phyloP scores from a whole-genome alignment of 2,797 vertebrate genomes.

The Tauraco hartlaubi region DNA sequence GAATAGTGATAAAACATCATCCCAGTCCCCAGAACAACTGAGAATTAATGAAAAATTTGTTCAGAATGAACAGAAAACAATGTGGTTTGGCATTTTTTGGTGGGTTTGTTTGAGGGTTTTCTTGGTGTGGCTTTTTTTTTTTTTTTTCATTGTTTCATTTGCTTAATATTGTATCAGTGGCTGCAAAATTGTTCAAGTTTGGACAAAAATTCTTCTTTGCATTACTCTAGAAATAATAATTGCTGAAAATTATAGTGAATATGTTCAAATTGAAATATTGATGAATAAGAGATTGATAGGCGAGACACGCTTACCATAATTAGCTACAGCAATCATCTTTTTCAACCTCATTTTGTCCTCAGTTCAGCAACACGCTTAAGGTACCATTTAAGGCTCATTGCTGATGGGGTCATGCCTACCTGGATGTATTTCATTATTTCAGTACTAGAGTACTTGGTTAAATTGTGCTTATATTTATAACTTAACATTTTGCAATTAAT shows the following conservation, averaged over 20 bases:
- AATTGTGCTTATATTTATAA: neutral
- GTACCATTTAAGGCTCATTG: neutral
- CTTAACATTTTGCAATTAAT: neutral
- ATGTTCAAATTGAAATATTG: neutral
- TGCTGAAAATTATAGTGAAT: neutral
- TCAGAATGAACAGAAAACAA: neutral
- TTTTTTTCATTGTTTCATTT: neutral
- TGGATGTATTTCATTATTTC: neutral
- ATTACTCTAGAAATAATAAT: neutral
- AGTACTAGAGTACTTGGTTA: neutral
- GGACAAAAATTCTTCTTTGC: neutral
- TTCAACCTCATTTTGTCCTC: neutral
- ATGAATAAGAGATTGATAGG: neutral
- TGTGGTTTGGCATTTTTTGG: no score
- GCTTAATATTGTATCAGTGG: neutral
- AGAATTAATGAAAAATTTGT: neutral
- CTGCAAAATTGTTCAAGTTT: neutral
- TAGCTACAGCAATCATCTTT: neutral
- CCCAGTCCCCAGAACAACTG: neutral
- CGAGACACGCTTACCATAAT: neutral
- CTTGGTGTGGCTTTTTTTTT: neutral
- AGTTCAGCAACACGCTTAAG: neutral
- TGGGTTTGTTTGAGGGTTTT: neutral
- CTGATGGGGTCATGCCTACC: neutral
- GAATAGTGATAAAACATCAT: neutral